These are phyloP conservation scores for Columba janthina DNA, from an alignment of 2,113 vertebrate genomes.

Conservation along the genomic window DNA sequence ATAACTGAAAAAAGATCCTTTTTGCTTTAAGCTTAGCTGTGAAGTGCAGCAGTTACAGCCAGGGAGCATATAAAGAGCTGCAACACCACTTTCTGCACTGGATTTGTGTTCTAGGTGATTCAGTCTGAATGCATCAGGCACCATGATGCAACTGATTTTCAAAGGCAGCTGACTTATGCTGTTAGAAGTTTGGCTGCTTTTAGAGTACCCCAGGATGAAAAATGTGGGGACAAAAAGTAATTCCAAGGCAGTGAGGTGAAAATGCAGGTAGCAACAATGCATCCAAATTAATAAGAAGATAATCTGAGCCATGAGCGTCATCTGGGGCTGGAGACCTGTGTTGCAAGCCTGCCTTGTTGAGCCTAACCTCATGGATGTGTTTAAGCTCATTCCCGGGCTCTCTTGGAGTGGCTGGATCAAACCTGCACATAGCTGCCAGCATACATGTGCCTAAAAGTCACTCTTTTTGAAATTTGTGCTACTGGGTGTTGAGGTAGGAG, in stretches of 20 bases:
- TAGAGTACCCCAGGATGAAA: neutral
- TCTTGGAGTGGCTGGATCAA: neutral
- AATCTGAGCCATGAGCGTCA: neutral
- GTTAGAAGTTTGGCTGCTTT: neutral
- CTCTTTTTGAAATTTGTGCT: neutral
- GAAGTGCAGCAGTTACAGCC: neutral
- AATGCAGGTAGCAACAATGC: neutral
- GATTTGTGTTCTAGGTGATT: neutral
- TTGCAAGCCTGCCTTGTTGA: neutral
- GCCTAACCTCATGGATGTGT: neutral
- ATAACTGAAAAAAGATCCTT: neutral
- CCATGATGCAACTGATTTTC: neutral
- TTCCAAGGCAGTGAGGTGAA: neutral
- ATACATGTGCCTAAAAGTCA: neutral
- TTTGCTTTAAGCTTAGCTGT: neutral
- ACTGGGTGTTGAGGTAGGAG: neutral
- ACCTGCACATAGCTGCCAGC: neutral
- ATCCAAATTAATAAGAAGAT: neutral
- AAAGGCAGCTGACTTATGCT: neutral
- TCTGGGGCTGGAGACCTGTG: neutral
- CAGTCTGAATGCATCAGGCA: neutral
- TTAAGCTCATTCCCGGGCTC: neutral
- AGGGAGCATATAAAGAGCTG: neutral
- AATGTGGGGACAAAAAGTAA: neutral
- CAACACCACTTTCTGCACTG: neutral